Conservation (phyloP, 2,888 invertebrate species). For the Drosophila quasianomalipes region DNA sequence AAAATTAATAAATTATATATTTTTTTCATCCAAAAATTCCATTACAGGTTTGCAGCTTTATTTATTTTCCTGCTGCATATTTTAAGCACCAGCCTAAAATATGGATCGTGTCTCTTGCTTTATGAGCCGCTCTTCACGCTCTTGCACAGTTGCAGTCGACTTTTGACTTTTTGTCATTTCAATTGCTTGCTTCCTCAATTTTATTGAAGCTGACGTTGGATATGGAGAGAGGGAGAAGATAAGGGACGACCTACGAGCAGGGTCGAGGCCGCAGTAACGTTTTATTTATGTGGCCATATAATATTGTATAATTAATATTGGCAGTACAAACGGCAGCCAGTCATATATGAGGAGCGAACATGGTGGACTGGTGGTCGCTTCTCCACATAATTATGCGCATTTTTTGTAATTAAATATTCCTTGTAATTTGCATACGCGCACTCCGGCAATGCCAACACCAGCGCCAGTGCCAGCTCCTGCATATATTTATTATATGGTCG, state of each 20-base stretch:
- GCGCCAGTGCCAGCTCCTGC: slow-evolving; percentile 30
- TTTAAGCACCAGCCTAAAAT: slow-evolving; percentile 27
- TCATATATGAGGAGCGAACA: background rate
- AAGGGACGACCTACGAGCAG: slow-evolving; percentile 8
- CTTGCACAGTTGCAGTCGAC: slow-evolving; percentile 20
- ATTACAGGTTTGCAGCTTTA: background rate
- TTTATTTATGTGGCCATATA: slow-evolving; percentile 73
- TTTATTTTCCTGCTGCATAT: background rate
- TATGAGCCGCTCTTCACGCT: slow-evolving; percentile 2
- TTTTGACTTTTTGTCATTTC: slow-evolving; percentile 51
- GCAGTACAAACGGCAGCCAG: slow-evolving; percentile 19
- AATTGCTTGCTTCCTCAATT: slow-evolving; percentile 51
- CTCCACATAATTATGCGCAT: slow-evolving; percentile 82
- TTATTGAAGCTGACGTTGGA: slow-evolving; percentile 59
- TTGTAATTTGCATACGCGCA: slow-evolving; percentile 82
- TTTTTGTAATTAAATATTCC: slow-evolving; percentile 84
- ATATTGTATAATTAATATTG: slow-evolving; percentile 33
- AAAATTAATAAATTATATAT: background rate
- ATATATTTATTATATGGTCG: slow-evolving; percentile 71
- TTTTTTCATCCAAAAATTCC: background rate
- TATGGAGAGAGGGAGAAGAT: slow-evolving; percentile 10
- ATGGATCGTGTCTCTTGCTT: background rate
- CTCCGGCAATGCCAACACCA: slow-evolving; percentile 20
- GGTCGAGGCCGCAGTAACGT: slow-evolving; percentile 33
- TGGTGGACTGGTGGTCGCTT: slow-evolving; percentile 1